Evolutionary conservation across 2,888 invertebrate genomes (phyloP).

Genomic region (Netelia virgata): DNA sequence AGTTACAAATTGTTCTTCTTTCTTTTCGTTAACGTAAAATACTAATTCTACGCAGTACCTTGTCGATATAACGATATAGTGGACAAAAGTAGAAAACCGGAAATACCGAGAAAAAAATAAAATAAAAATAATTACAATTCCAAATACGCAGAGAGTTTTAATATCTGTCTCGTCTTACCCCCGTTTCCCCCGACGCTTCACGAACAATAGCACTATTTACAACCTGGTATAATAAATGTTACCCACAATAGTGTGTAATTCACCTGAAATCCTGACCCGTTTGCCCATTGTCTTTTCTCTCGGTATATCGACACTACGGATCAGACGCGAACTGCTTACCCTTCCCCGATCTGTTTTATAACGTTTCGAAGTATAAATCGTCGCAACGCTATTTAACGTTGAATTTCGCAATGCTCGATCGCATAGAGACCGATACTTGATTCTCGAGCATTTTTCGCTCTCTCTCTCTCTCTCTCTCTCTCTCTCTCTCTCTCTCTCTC

Average conservation of each 20-base stretch:
- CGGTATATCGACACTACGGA: not conserved
- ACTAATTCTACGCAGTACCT: not conserved
- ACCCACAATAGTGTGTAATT: conserved; percentile 36
- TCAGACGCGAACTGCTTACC: conserved; percentile 4
- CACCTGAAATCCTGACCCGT: conserved; percentile 33
- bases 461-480: no score
- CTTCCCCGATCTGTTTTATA: not conserved
- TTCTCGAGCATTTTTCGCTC: conserved; percentile 14
- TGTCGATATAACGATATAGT: not conserved
- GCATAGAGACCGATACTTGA: not conserved
- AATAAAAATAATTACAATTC: not conserved
- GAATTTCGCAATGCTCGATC: conserved; percentile 14
- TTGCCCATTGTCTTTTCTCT: conserved; percentile 37
- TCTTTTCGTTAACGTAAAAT: not conserved
- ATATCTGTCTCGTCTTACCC: not conserved
- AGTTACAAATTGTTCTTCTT: not conserved
- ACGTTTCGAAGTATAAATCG: conserved; percentile 25
- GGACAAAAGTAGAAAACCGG: not conserved
- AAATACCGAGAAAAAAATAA: not conserved
- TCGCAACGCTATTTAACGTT: conserved; percentile 14
- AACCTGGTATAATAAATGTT: conserved; percentile 16
- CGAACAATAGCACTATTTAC: conserved; percentile 26
- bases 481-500: not conserved
- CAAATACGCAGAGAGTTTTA: not conserved
- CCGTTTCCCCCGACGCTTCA: not conserved